Evolutionary conservation across 2,888 invertebrate genomes (phyloP), one percentile per base, ranked within the genome.

Genomic region (Teleogryllus oceanicus): DNA sequence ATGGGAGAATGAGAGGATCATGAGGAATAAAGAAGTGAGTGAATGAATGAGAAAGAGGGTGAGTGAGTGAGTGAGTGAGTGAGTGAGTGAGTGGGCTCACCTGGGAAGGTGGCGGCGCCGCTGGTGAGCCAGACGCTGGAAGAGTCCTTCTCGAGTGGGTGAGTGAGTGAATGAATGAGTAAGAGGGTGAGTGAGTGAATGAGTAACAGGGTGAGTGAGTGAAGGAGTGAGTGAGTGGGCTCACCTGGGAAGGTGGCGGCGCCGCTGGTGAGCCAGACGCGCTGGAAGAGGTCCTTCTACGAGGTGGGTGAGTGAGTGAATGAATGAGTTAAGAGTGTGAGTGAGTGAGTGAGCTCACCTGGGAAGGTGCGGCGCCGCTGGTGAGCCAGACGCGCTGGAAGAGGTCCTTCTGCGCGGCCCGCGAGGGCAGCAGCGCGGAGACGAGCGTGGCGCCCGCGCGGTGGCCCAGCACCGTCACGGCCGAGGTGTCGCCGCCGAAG

Each of bases 371-470:
- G 2, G 94, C 92, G 0, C 94, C 91, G 2, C 94, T 94, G 0
- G 95, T 92, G 1, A 94, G 90, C 96, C 96, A 96, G 8, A 92
- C 93, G 78, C 93, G 88, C 0, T 92, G 88, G 84, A 95, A 96
- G 8, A 95, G 37, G 8, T 37, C 37, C 77, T 91, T 91, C 79
- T 78, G 80, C 8, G 82, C 74, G 21, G 24, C 50, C 2, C 80
- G 78, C n/a, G 80, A 86, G 83, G 92, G 87, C 85, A 92, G 90
- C 75, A 96, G 87, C 0, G 94, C 94, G 0, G 95, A 93, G 0
- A 94, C 93, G 18, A 96, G 87, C 0, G 96, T 96, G 1, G 94
- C 96, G 1, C 96, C 96, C 0, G 96, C 94, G 37, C 94, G 90
- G 85, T 96, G 95, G 0, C 96, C 97, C 84, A 96, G 90, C 74